phyloP scores from a whole-genome alignment of 2,888 invertebrate genomes.

The Dryocosmus kuriphilus region DNA sequence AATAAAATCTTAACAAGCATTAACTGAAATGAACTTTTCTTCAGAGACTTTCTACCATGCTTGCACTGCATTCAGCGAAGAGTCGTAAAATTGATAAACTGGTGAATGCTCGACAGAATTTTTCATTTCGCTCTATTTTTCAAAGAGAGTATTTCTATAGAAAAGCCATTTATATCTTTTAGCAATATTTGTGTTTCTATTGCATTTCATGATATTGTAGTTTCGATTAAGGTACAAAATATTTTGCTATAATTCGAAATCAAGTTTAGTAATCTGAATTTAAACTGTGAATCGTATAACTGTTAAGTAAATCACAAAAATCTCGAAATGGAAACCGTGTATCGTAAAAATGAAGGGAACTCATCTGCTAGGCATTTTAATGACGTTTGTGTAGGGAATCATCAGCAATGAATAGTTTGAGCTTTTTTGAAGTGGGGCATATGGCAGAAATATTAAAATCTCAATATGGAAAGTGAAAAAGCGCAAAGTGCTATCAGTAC shows the following conservation, averaged over 20 bases:
- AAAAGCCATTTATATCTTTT: neutral
- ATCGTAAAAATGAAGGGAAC: neutral
- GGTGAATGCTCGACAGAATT: constrained; percentile 15
- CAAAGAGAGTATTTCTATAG: constrained; percentile 1
- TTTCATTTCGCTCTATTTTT: constrained; percentile 28
- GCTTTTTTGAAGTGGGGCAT: neutral
- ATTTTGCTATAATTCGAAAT: neutral
- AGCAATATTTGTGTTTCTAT: neutral
- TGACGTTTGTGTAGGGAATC: neutral
- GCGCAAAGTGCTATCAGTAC: neutral
- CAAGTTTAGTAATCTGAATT: neutral
- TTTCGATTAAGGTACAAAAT: neutral
- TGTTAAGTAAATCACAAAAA: neutral
- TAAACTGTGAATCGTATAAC: neutral
- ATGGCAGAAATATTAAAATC: neutral
- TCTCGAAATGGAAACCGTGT: neutral
- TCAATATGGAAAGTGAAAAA: constrained; percentile 11
- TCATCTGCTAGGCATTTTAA: neutral
- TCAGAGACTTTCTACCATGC: constrained; percentile 17
- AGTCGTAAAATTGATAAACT: constrained; percentile 25
- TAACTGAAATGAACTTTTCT: constrained; percentile 32
- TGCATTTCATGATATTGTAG: neutral
- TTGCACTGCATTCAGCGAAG: constrained; percentile 21
- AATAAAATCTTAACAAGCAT: constrained; percentile 29
- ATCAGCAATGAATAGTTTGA: constrained; percentile 5